A percentile compares a stretch with the other conserved stretches of the same genome.
These are phyloP conservation scores for fruit fly (Drosophila melanogaster) DNA, from an alignment of 1,140 invertebrate species.

Conservation along the genomic window DNA sequence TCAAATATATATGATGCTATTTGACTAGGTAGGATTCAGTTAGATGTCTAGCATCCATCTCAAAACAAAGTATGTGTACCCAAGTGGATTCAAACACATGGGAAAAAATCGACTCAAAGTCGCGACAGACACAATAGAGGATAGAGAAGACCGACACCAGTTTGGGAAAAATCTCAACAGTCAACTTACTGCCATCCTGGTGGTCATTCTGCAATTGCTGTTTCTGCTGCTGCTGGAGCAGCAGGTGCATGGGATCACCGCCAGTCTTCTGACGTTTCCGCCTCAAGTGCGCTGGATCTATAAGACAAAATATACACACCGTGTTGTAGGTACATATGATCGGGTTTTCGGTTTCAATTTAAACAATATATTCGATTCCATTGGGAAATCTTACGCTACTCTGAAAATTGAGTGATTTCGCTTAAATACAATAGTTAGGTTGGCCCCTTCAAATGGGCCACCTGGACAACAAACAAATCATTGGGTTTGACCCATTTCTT, in stretches of 20 bases:
- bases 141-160: slow-evolving; percentile 31
- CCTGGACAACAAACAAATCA: slow-evolving; percentile 51
- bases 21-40: slow-evolving; percentile 63
- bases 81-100: slow-evolving; percentile 15
- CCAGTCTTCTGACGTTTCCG: slow-evolving; percentile 87
- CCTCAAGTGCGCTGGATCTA: slow-evolving; percentile 86
- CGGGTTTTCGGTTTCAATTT: slow-evolving; percentile 22
- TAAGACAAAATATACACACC: slow-evolving; percentile 72
- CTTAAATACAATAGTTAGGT: slow-evolving; percentile 42
- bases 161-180: slow-evolving; percentile 6
- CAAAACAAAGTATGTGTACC: slow-evolving; percentile 30
- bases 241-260: slow-evolving; percentile 86
- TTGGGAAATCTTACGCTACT: slow-evolving; percentile 30
- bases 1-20: slow-evolving; percentile 27
- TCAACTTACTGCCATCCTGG: slow-evolving; percentile 87
- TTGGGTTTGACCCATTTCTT: slow-evolving; percentile 2
- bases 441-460: slow-evolving; percentile 1
- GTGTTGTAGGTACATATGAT: slow-evolving; percentile 43
- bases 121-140: slow-evolving; percentile 4
- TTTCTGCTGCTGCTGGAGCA: slow-evolving; percentile 85
- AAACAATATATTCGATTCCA: slow-evolving; percentile 32
- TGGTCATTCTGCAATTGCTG: slow-evolving; percentile 81
- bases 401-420: slow-evolving; percentile 46
- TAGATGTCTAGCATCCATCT: slow-evolving; percentile 39
- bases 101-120: slow-evolving; percentile 1